Evolutionary conservation across 2,888 invertebrate genomes (phyloP).

Genomic region (Cataglyphis rosenhaueri): DNA sequence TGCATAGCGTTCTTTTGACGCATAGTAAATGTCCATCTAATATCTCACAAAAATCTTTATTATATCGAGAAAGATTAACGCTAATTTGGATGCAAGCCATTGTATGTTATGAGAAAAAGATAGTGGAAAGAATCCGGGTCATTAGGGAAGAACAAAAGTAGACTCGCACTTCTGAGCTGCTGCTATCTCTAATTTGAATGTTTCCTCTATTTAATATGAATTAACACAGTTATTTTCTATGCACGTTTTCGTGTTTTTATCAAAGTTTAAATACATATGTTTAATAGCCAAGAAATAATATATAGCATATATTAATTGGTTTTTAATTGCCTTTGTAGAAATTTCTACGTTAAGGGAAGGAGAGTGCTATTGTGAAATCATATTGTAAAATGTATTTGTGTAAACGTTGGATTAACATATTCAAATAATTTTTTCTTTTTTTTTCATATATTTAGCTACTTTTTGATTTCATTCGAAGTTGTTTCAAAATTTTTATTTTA

Average conservation of each 20-base stretch:
- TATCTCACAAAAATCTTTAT: constrained; percentile 12
- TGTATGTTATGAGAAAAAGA: constrained; percentile 1
- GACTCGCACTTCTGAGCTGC: background rate
- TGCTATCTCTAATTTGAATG: background rate
- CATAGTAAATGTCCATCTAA: background rate
- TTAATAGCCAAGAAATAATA: background rate
- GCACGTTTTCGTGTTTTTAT: background rate
- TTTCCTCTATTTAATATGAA: background rate
- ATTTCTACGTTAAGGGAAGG: background rate
- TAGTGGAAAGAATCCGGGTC: constrained; percentile 10
- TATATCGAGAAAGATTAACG: constrained; percentile 4
- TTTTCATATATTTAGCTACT: background rate
- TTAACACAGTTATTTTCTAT: background rate
- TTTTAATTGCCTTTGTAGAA: background rate
- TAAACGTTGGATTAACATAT: background rate
- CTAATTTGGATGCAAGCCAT: background rate
- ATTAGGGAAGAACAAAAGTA: constrained; percentile 3
- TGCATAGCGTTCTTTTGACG: background rate
- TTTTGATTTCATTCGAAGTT: background rate
- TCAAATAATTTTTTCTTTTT: background rate
- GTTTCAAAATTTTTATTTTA: background rate
- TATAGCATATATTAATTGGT: background rate
- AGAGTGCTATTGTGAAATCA: background rate
- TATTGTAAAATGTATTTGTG: background rate
- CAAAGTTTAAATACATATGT: background rate